Base-by-base conservation (phyloP, 2,888 invertebrate genomes). In the Proisotoma minuta region DNA sequence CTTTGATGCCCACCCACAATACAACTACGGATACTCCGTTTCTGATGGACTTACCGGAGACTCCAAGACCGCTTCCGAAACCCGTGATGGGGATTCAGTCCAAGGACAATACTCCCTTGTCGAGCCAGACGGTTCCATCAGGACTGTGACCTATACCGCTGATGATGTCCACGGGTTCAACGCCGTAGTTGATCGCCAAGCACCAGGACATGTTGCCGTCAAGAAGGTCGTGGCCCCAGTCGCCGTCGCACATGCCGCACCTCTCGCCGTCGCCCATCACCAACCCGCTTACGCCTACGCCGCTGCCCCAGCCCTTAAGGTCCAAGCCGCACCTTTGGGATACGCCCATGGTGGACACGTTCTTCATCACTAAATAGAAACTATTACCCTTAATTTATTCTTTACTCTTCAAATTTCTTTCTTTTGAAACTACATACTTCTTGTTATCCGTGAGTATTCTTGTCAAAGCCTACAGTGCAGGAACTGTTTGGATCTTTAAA, bases 271-370 rank as follows among this genome's bases (percentile, higher is more conserved):
- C 40, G 53, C 57, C 29, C 48, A 39, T 26, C 70, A 70, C 28
- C 72, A 72, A 43, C 65, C 71, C 52, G 70, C 72, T 71, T 50
- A 73, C 48, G 69, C n/a, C n/a, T n/a, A n/a, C n/a, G n/a, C n/a
- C n/a, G n/a, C 71, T 10, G 71, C 73, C 20, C 68, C 69, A 47
- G 65, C 71, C 52, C 40, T 65, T 58, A 62, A n/a, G 22, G 22
- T 63, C 20, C 62, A 64, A 20, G 62, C 58, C 50, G 53, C 28
- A 28, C 28, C 20, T 18, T n/a, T n/a, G n/a, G 53, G 27, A n/a
- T 53, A 53, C 29, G 53, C 24, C 12, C 29, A 26, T 18, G 50
- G 56, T 12, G 59, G 50, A 29, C 24, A 28, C 28, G 29, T 29
- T 24, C 27, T 43, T 24, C 29, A 54, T 22, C 54, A 39, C 20